Percentiles rank a stretch among this genome's conserved stretches.
Evolutionary conservation across 2,797 vertebrate genomes (phyloP).

Genomic region (Podargus strigoides): DNA sequence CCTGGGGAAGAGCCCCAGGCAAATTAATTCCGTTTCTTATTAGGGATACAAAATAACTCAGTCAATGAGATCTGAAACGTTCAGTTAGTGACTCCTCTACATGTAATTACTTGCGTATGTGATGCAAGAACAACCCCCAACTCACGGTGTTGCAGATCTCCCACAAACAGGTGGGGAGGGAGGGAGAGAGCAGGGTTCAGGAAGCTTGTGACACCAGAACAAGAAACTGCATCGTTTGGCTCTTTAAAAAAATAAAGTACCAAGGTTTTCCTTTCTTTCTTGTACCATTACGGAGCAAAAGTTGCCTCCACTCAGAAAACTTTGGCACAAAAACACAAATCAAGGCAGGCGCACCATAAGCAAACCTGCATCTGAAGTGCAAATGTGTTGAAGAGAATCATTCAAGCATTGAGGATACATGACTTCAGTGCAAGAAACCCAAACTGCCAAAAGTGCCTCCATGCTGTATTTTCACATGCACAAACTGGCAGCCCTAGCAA

Average conservation of each 20-base stretch:
- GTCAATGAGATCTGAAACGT: rapidly evolving
- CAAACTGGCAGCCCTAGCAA: neutral
- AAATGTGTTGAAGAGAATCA: neutral
- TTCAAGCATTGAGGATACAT: rapidly evolving
- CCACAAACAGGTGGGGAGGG: neutral
- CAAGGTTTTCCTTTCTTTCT: neutral
- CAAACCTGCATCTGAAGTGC: neutral
- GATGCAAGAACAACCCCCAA: rapidly evolving
- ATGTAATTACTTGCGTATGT: rapidly evolving
- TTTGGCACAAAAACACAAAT: neutral
- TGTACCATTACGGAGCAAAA: neutral
- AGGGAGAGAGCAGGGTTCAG: neutral
- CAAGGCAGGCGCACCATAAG: rapidly evolving
- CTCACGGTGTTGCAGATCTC: neutral
- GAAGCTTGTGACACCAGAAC: no score
- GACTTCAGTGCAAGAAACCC: neutral
- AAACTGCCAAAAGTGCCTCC: neutral
- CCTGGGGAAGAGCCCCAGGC: neutral
- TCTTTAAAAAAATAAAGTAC: neutral
- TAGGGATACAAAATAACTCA: neutral
- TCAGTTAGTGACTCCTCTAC: rapidly evolving
- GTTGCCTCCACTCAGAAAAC: neutral
- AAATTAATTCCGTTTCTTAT: no score
- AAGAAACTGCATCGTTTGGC: no score
- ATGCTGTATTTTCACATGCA: neutral